phyloP scores from a whole-genome alignment of 2,888 invertebrate species.

The Microctonus aethiopoides region DNA sequence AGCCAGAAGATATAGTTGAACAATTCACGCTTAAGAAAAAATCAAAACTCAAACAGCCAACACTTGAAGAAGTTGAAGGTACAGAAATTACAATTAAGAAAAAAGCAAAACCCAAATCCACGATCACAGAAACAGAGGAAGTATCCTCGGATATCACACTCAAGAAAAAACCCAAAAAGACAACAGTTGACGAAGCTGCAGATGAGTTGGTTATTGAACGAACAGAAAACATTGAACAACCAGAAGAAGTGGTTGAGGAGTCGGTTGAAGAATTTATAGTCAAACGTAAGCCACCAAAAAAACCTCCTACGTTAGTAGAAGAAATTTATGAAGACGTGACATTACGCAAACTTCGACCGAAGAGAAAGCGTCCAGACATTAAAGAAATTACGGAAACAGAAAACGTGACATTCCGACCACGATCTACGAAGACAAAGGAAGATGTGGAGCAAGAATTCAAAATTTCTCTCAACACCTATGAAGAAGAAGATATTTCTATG shows the following conservation, averaged over 20 bases:
- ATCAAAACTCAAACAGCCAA: slow-evolving; percentile 53
- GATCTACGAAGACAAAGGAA: slow-evolving; percentile 81
- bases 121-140: slow-evolving; percentile 48
- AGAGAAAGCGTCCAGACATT: slow-evolving; percentile 74
- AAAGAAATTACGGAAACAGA: slow-evolving; percentile 81
- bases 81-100: slow-evolving; percentile 54
- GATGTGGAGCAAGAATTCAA: slow-evolving; percentile 92
- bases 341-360: slow-evolving; percentile 78
- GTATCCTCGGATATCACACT: slow-evolving; percentile 68
- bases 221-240: slow-evolving; percentile 48
- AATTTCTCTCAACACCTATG: slow-evolving; percentile 85
- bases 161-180: slow-evolving; percentile 56
- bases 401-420: slow-evolving; percentile 84
- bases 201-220: slow-evolving; percentile 55
- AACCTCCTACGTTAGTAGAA: slow-evolving; percentile 68
- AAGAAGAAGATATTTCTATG: slow-evolving; percentile 89
- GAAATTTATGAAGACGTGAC: slow-evolving; percentile 77
- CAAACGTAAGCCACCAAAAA: slow-evolving; percentile 68
- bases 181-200: slow-evolving; percentile 52
- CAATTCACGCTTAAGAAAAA: slow-evolving; percentile 54
- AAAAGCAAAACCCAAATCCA: slow-evolving; percentile 50
- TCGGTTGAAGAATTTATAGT: slow-evolving; percentile 70
- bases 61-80: slow-evolving; percentile 48
- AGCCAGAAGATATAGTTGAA: slow-evolving; percentile 54
- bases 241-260: slow-evolving; percentile 52